Conservation (phyloP, 2,797 vertebrate species). For the Myotis daubentonii region DNA sequence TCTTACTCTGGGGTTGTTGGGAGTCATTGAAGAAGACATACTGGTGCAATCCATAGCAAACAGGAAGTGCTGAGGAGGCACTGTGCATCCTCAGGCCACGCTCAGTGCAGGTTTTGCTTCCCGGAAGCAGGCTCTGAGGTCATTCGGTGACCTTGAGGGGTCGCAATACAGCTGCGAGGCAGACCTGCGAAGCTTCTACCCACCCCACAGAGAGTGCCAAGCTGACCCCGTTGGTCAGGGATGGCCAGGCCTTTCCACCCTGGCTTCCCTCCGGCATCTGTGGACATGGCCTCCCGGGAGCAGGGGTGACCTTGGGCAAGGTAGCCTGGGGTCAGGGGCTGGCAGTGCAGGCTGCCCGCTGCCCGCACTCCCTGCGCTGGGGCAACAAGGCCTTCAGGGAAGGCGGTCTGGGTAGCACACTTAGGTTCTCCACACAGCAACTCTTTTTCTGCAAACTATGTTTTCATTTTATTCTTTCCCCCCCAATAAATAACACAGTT, state of each 20-base stretch:
- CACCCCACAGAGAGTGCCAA: rapidly evolving
- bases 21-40: background rate
- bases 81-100: rapidly evolving
- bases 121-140: background rate
- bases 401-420: background rate
- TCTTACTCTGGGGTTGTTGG: background rate
- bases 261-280: background rate
- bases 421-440: too few relatives aligned
- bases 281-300: background rate
- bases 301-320: background rate
- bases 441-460: background rate
- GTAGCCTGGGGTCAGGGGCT: background rate
- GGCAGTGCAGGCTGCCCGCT: background rate
- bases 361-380: background rate
- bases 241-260: background rate
- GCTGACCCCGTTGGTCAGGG: too few relatives aligned
- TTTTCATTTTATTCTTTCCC: background rate
- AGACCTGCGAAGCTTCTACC: background rate
- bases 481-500: background rate
- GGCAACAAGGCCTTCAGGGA: too few relatives aligned
- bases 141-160: background rate
- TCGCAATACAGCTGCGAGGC: background rate
- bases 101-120: background rate
- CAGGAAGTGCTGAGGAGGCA: background rate
- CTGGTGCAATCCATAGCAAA: rapidly evolving